Conservation (phyloP, 2,113 vertebrate genomes). For the Mungos mungo region DNA sequence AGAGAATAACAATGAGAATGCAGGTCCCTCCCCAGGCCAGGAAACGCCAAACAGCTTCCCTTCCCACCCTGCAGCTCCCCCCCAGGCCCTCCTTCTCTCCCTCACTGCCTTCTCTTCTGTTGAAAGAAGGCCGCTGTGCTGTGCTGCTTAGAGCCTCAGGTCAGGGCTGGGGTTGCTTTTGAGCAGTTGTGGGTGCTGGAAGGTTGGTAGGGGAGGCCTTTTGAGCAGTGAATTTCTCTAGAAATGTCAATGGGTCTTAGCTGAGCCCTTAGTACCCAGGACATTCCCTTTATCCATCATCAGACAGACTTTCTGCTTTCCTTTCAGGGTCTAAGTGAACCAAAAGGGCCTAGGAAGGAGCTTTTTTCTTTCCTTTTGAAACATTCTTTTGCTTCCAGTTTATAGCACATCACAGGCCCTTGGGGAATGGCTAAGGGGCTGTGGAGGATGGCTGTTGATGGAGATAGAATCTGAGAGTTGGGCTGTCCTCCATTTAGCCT, state of each 20-base stretch:
- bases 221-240: neutral
- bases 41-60: neutral
- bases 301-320: neutral
- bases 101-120: neutral
- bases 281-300: neutral
- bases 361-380: neutral
- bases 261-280: neutral
- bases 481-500: neutral
- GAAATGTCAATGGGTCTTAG: neutral
- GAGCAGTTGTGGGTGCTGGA: neutral
- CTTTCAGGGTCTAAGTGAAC: neutral
- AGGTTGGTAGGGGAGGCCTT: neutral
- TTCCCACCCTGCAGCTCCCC: neutral
- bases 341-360: neutral
- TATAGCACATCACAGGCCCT: neutral
- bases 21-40: neutral
- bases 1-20: neutral
- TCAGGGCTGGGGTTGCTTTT: neutral
- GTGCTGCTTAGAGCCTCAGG: neutral
- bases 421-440: conserved; percentile 17
- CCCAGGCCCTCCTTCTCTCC: neutral
- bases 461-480: neutral
- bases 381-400: conserved; percentile 68
- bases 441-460: conserved; percentile 7
- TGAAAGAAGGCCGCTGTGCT: neutral